Percentiles rank a stretch among this genome's conserved stretches.
These are phyloP conservation scores for Gracilinanus agilis DNA, from an alignment of 2,113 vertebrate genomes.

Conservation along the genomic window DNA sequence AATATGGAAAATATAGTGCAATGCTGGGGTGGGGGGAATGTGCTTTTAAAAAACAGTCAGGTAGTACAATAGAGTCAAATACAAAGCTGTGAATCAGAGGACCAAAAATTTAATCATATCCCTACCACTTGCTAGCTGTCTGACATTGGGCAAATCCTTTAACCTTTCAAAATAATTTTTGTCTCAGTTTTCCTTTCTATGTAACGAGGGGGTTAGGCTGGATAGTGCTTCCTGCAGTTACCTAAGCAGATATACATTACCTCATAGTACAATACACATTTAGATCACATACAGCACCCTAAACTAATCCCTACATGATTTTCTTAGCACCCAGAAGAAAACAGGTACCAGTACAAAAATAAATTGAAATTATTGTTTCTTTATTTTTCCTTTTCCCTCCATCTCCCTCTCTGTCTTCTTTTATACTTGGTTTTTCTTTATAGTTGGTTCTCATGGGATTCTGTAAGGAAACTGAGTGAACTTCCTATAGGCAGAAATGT, in stretches of 20 bases:
- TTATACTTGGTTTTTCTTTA: background rate
- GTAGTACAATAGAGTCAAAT: background rate
- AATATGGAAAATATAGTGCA: background rate
- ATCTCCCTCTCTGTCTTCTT: background rate
- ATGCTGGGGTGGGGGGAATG: slow-evolving; percentile 13
- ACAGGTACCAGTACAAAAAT: background rate
- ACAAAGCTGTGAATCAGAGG: background rate
- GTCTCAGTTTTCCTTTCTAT: background rate
- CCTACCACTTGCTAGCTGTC: background rate
- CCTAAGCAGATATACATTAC: background rate
- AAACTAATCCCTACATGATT: background rate
- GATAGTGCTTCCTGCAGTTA: background rate
- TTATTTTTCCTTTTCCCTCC: background rate
- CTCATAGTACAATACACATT: background rate
- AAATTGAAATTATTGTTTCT: slow-evolving; percentile 8
- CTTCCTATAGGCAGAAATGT: background rate
- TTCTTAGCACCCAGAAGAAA: background rate
- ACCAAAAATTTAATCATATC: background rate
- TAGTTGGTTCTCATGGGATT: background rate
- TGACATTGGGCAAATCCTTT: background rate
- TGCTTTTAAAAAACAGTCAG: slow-evolving; percentile 6
- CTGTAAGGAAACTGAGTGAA: background rate
- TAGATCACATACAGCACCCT: background rate
- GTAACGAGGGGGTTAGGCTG: background rate
- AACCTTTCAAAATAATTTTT: background rate